phyloP scores from a whole-genome alignment of 2,113 vertebrate genomes.

The Hippocampus guttulatus region DNA sequence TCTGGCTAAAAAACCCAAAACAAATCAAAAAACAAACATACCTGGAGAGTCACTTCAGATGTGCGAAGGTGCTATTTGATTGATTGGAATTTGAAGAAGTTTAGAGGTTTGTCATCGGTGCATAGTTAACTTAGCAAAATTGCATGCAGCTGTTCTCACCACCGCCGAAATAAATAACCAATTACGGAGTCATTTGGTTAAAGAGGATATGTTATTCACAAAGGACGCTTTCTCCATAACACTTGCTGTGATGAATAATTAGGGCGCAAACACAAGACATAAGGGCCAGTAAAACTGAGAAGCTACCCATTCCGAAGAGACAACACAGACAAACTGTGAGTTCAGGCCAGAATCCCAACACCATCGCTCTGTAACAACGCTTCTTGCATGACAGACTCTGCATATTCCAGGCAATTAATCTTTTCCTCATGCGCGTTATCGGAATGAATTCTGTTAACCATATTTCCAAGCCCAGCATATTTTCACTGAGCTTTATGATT shows the following conservation, averaged over 20 bases:
- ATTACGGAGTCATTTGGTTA: conserved; percentile 33
- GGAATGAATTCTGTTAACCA: conserved; percentile 31
- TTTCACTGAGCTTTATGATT: conserved; percentile 36
- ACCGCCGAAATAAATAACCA: conserved; percentile 1
- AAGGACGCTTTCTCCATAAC: conserved; percentile 26
- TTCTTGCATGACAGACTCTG: conserved; percentile 43
- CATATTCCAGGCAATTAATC: conserved; percentile 43
- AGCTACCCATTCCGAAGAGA: conserved; percentile 14
- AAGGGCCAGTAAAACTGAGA: conserved; percentile 28
- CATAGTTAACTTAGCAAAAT: conserved; percentile 21
- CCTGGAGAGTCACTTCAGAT: conserved; percentile 45
- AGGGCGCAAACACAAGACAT: conserved; percentile 46
- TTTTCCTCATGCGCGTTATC: conserved; percentile 51
- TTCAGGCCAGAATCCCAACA: conserved; percentile 22
- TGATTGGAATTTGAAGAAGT: conserved; percentile 38
- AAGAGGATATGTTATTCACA: conserved; percentile 35
- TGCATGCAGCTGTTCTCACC: conserved; percentile 7
- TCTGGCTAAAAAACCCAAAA: conserved; percentile 40
- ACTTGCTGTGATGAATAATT: conserved; percentile 36
- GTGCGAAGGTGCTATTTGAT: conserved; percentile 39
- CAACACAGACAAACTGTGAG: conserved; percentile 9
- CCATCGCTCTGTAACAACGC: conserved; percentile 18
- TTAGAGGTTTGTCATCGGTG: conserved; percentile 31
- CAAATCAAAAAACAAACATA: background rate
- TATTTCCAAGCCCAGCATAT: conserved; percentile 26